These are phyloP conservation scores for Berghia stephanieae DNA, from an alignment of 1,140 invertebrate species.

Conservation along the genomic window DNA sequence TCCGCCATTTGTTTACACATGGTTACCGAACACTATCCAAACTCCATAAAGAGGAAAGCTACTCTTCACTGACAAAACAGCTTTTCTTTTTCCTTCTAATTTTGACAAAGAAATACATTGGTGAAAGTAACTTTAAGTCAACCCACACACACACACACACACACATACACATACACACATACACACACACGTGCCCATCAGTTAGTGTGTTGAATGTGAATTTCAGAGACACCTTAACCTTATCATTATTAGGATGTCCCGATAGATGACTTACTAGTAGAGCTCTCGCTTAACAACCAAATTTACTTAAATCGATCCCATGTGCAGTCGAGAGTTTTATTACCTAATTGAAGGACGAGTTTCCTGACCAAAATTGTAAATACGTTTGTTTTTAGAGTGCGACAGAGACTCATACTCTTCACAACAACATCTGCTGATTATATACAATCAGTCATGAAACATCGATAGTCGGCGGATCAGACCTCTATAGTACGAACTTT, in stretches of 20 bases:
- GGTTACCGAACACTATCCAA: not conserved
- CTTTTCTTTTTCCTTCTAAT: not conserved
- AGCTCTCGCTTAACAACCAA: not conserved
- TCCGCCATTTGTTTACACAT: not conserved
- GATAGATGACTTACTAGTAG: not conserved
- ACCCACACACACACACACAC: constrained; percentile 12
- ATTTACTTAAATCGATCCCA: not conserved
- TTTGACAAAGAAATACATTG: not conserved
- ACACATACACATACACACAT: constrained; percentile 7
- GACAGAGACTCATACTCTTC: no score
- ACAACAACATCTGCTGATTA: no score
- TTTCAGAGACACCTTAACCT: not conserved
- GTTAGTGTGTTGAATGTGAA: not conserved
- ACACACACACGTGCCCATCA: not conserved
- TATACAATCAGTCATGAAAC: no score
- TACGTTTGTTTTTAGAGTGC: not conserved
- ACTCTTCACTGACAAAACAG: not conserved
- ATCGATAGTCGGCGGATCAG: no score
- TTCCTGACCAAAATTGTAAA: not conserved
- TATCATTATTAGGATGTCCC: not conserved
- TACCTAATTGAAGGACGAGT: not conserved
- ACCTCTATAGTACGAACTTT: no score
- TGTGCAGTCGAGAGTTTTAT: not conserved
- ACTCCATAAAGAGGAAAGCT: not conserved
- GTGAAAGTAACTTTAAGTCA: no score